A percentile compares a stretch with the other conserved stretches of the same genome.
These are phyloP conservation scores for Eudemis profundana DNA, from an alignment of 2,888 invertebrate genomes.

Conservation along the genomic window DNA sequence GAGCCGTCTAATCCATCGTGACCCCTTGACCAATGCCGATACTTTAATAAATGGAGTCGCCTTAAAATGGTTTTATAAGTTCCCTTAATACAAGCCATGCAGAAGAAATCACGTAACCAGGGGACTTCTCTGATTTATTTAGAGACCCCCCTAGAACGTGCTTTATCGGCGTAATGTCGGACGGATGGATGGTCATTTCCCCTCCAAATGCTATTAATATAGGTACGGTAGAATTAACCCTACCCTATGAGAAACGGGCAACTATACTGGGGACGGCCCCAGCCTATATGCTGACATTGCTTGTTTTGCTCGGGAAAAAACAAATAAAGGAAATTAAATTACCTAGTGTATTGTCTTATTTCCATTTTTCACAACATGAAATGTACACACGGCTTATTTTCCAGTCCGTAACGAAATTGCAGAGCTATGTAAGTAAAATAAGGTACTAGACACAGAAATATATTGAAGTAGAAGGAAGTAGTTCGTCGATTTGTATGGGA, in stretches of 20 bases:
- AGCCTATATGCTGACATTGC: constrained; percentile 20
- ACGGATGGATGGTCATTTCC: constrained; percentile 36
- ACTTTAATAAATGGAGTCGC: constrained; percentile 42
- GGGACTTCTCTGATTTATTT: constrained; percentile 53
- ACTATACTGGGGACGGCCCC: constrained; percentile 22
- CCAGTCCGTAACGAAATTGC: no score
- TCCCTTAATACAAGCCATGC: constrained; percentile 55
- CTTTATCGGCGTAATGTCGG: constrained; percentile 32
- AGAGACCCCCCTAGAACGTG: constrained; percentile 46
- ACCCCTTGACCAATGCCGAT: constrained; percentile 37
- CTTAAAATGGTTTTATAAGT: constrained; percentile 48
- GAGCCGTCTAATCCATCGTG: constrained; percentile 48
- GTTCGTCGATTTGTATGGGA: no score
- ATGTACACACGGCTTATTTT: no score
- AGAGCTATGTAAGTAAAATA: no score
- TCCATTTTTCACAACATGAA: not conserved
- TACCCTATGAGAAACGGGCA: constrained; percentile 23
- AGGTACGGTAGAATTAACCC: constrained; percentile 42
- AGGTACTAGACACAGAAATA: no score
- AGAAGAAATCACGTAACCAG: constrained; percentile 61
- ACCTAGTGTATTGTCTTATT: not conserved
- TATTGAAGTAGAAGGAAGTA: no score
- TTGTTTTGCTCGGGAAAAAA: constrained; percentile 12
- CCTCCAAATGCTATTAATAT: constrained; percentile 34
- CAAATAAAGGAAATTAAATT: not conserved